Evolutionary conservation across 2,113 vertebrate species (phyloP).

Genomic region (Muntiacus reevesi): DNA sequence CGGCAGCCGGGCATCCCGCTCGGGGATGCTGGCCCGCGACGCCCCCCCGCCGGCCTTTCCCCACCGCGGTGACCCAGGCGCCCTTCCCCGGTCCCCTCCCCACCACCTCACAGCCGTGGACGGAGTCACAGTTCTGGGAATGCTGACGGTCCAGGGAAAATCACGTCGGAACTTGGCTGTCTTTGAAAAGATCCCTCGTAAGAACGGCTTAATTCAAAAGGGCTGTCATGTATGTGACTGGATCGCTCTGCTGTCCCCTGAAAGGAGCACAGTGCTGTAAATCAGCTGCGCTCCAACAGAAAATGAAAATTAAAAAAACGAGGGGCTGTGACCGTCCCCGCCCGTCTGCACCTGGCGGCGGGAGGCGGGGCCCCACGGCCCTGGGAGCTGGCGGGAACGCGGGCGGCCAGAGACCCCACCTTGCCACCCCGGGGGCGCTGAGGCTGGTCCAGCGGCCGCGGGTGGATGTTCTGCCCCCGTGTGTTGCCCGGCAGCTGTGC

Average conservation of each 20-base stretch:
- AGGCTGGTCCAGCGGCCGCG: background rate
- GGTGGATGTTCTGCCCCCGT: background rate
- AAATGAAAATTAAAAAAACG: background rate
- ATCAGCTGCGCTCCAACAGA: background rate
- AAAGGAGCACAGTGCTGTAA: background rate
- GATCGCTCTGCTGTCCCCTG: background rate
- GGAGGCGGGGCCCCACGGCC: background rate
- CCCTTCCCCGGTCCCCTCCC: background rate
- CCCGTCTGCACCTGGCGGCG: background rate
- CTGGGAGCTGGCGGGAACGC: fast-evolving
- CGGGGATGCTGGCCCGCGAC: background rate
- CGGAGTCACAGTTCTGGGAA: background rate
- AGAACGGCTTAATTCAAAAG: background rate
- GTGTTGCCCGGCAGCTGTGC: background rate
- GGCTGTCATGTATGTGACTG: background rate
- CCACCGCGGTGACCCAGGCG: background rate
- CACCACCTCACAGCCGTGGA: background rate
- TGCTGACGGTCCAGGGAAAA: background rate
- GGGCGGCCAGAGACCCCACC: fast-evolving
- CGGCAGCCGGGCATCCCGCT: background rate
- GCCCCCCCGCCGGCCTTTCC: background rate
- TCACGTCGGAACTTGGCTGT: background rate
- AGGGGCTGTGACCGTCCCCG: background rate
- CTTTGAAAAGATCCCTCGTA: background rate
- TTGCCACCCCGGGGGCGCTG: fast-evolving